Evolutionary conservation across 1,140 invertebrate genomes (phyloP).

Genomic region (Drosophila trapezifrons): DNA sequence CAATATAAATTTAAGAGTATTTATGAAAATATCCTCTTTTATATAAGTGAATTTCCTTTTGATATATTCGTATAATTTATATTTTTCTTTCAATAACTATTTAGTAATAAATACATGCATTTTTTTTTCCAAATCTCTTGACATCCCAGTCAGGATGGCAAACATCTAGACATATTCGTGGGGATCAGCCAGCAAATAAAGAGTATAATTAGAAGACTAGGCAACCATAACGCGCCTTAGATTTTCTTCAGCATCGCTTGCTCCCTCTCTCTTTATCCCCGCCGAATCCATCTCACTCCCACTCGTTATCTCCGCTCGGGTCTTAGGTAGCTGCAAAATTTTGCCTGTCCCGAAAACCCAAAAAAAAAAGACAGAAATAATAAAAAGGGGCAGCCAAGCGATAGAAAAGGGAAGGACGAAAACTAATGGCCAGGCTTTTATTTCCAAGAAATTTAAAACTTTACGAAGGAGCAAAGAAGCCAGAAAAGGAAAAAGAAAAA

Average conservation of each 20-base stretch:
- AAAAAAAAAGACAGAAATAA: slow-evolving; percentile 34
- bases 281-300: slow-evolving; percentile 17
- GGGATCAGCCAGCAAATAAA: background rate
- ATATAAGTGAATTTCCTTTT: no score
- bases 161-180: background rate
- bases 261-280: background rate
- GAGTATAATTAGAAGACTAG: slow-evolving; percentile 12
- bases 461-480: slow-evolving; percentile 59
- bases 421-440: slow-evolving; percentile 81
- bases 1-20: no score
- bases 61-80: no score
- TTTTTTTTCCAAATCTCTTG: background rate
- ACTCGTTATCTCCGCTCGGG: background rate
- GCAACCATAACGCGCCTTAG: slow-evolving; percentile 62
- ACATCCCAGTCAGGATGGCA: background rate
- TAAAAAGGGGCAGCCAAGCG: slow-evolving; percentile 62
- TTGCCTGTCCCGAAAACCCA: slow-evolving; percentile 51
- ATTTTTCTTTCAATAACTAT: no score
- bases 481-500: slow-evolving; percentile 47
- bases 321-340: slow-evolving; percentile 70
- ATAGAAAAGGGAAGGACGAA: slow-evolving; percentile 71
- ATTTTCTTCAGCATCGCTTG: slow-evolving; percentile 43
- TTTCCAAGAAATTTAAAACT: slow-evolving; percentile 83
- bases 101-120: no score
- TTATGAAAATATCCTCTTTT: no score